Evolutionary conservation across 2,797 vertebrate species (phyloP).

Genomic region (Peromyscus nudipes): DNA sequence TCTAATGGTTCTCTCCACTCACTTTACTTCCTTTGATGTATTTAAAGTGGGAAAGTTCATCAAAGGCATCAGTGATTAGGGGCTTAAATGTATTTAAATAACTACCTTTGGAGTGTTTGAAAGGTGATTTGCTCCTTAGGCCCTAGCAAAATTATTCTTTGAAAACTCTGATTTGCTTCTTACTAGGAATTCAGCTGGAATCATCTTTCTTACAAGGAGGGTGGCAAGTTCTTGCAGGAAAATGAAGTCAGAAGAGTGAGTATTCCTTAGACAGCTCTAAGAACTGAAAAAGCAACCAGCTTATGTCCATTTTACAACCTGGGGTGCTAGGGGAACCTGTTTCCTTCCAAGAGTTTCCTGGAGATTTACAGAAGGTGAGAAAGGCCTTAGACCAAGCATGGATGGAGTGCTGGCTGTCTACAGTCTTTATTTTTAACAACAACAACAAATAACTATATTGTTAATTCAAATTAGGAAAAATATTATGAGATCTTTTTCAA

Average conservation of each 20-base stretch:
- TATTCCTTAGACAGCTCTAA: constrained; percentile 63
- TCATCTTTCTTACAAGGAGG: constrained; percentile 55
- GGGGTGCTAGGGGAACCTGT: not conserved
- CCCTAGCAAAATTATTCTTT: constrained; percentile 68
- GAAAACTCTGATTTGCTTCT: constrained; percentile 58
- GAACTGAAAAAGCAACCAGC: constrained; percentile 68
- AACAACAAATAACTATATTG: not conserved
- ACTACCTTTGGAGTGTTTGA: constrained; percentile 71
- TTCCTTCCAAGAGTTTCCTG: constrained; percentile 65
- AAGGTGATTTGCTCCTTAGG: constrained; percentile 66
- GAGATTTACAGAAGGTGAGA: constrained; percentile 26
- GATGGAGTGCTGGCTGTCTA: not conserved
- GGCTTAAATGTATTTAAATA: constrained; percentile 73
- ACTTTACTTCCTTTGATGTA: constrained; percentile 71
- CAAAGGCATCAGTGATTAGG: constrained; percentile 73
- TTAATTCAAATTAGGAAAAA: constrained; percentile 58
- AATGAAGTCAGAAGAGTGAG: constrained; percentile 76
- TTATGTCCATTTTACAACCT: constrained; percentile 64
- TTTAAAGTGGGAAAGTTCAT: constrained; percentile 79
- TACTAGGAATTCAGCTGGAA: constrained; percentile 56
- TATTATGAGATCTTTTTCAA: not conserved
- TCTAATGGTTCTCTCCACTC: constrained; percentile 73
- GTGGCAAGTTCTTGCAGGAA: constrained; percentile 41
- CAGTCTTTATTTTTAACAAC: constrained; percentile 23
- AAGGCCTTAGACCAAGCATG: constrained; percentile 34